phyloP scores from a whole-genome alignment of 2,888 invertebrate species.

The Caenorhabditis wallacei region DNA sequence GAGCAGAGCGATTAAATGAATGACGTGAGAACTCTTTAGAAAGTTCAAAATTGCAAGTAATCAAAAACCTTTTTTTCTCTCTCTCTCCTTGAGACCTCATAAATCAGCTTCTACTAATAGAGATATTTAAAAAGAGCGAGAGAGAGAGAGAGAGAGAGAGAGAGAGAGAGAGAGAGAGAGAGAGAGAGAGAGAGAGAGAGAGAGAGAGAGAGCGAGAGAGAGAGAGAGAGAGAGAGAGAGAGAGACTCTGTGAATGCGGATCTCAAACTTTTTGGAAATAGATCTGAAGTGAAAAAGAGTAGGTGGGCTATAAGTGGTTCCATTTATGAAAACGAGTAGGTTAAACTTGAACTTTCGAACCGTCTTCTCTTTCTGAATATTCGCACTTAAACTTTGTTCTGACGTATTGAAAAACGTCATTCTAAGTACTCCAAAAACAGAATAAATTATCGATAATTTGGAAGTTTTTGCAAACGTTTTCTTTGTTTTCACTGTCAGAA shows the following conservation, averaged over 20 bases:
- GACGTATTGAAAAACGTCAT: conserved; percentile 33
- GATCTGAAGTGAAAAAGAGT: conserved; percentile 7
- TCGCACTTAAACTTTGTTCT: conserved; percentile 44
- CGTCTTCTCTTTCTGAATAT: conserved; percentile 28
- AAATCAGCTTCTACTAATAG: too few relatives aligned
- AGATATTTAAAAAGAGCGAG: too few relatives aligned
- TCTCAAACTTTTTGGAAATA: conserved; percentile 12
- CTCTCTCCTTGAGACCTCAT: neutral
- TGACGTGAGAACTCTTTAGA: conserved; percentile 19
- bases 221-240: conserved; percentile 2
- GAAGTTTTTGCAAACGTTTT: conserved; percentile 10
- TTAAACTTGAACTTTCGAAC: conserved; percentile 52
- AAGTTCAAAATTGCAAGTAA: conserved; percentile 30
- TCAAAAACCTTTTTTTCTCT: neutral
- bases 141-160: conserved; percentile 10
- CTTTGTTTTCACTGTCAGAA: conserved; percentile 10
- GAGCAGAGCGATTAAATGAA: conserved; percentile 25
- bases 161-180: conserved; percentile 3
- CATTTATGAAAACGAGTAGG: conserved; percentile 20
- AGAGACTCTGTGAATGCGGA: neutral
- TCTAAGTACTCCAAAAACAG: conserved; percentile 3
- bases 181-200: conserved; percentile 3
- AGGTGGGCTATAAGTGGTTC: conserved; percentile 44
- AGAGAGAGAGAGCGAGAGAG: neutral
- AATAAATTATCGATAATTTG: conserved; percentile 7